phyloP scores from a whole-genome alignment of 1,140 invertebrate species.

The Drosophila ananassae region DNA sequence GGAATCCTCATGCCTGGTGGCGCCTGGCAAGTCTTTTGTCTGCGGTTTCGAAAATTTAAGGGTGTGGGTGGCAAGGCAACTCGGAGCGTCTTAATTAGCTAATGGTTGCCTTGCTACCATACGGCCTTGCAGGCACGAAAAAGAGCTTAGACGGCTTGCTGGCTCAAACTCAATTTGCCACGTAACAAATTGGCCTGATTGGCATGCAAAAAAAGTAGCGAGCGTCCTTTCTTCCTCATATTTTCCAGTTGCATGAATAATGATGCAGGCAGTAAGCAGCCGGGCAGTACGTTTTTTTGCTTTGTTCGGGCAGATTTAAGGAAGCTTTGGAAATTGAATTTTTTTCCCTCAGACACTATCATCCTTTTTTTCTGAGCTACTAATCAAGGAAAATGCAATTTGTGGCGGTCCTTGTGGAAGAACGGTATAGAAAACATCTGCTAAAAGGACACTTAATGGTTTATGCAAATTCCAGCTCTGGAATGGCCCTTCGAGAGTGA shows the following conservation, averaged over 20 bases:
- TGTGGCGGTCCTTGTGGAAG: background rate
- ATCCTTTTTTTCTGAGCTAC: background rate
- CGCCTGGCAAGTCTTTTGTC: slow-evolving; percentile 41
- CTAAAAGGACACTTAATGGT: slow-evolving; percentile 63
- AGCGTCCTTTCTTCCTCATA: slow-evolving; percentile 13
- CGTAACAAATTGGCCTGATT: slow-evolving; percentile 64
- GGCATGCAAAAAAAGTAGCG: slow-evolving; percentile 47
- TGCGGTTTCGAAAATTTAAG: slow-evolving; percentile 27
- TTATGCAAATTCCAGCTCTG: slow-evolving; percentile 68
- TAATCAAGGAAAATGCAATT: slow-evolving; percentile 36
- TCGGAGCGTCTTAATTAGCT: slow-evolving; percentile 65
- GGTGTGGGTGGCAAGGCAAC: slow-evolving; percentile 23
- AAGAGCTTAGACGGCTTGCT: slow-evolving; percentile 37
- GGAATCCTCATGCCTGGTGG: slow-evolving; percentile 23
- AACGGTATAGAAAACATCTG: slow-evolving; percentile 28
- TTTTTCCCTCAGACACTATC: slow-evolving; percentile 1
- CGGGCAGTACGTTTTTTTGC: background rate
- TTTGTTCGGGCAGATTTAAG: slow-evolving; percentile 10
- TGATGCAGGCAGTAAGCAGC: slow-evolving; percentile 14
- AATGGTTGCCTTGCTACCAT: slow-evolving; percentile 53
- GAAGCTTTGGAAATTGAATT: slow-evolving; percentile 35
- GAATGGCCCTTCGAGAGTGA: slow-evolving; percentile 59
- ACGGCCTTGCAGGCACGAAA: slow-evolving; percentile 48
- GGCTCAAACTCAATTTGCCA: slow-evolving; percentile 57
- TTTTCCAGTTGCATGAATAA: slow-evolving; percentile 26